Conservation (phyloP, 2,888 invertebrate genomes). For the Baronia brevicornis region DNA sequence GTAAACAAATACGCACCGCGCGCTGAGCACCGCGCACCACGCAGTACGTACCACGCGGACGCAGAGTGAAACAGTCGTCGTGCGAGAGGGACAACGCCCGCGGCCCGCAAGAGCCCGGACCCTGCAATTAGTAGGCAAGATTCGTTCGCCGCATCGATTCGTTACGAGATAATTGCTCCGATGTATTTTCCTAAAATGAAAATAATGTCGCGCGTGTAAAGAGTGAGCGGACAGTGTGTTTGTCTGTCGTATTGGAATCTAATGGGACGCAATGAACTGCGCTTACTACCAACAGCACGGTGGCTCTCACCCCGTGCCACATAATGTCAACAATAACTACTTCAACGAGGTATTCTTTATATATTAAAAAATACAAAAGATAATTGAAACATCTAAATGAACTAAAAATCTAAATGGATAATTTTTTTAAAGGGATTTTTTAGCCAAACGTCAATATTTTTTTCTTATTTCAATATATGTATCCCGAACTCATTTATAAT, state of each 20-base stretch:
- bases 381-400: too few species aligned
- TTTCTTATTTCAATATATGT: too few species aligned
- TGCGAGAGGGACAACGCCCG: slow-evolving; percentile 43
- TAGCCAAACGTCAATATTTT: too few species aligned
- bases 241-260: slow-evolving; percentile 33
- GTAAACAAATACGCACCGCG: slow-evolving; percentile 45
- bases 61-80: slow-evolving; percentile 38
- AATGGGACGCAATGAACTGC: slow-evolving; percentile 67
- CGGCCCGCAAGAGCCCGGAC: slow-evolving; percentile 47
- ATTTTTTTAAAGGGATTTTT: too few species aligned
- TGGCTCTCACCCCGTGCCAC: slow-evolving; percentile 56
- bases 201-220: slow-evolving; percentile 50
- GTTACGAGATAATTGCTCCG: slow-evolving; percentile 70
- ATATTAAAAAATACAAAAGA: too few species aligned
- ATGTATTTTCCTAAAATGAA: slow-evolving; percentile 43
- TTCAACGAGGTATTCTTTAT: slow-evolving; percentile 73
- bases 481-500: too few species aligned
- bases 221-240: slow-evolving; percentile 30
- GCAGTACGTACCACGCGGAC: slow-evolving; percentile 27
- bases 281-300: slow-evolving; percentile 68
- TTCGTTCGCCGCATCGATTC: slow-evolving; percentile 74
- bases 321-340: slow-evolving; percentile 61
- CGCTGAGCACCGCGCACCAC: slow-evolving; percentile 35
- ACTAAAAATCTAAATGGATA: too few species aligned
- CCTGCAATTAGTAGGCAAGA: slow-evolving; percentile 74